Percentiles rank a stretch among this genome's conserved stretches.
phyloP scores from a whole-genome alignment of 2,888 invertebrate species.

The Scaptomyza polygonia region DNA sequence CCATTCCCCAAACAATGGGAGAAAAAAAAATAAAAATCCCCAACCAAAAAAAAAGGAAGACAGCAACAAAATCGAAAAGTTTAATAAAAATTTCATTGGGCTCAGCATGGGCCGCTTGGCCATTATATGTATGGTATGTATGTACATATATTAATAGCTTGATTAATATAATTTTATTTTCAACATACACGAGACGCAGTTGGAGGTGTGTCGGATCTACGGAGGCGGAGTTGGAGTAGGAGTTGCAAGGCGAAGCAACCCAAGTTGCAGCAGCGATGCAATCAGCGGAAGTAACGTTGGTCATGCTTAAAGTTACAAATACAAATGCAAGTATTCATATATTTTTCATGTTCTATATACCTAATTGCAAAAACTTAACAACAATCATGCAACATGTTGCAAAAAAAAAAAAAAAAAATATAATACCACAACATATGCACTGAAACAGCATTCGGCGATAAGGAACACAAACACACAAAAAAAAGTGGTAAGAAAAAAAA shows the following conservation, averaged over 20 bases:
- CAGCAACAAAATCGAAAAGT: slow-evolving; percentile 33
- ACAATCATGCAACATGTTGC: slow-evolving; percentile 60
- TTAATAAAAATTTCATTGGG: slow-evolving; percentile 68
- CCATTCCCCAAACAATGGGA: slow-evolving; percentile 47
- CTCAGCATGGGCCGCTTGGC: slow-evolving; percentile 60
- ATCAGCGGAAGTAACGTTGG: slow-evolving; percentile 30
- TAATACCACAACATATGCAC: slow-evolving; percentile 46
- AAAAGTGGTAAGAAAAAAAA: too few species aligned
- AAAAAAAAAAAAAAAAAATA: slow-evolving; percentile 23
- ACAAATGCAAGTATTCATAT: neutral
- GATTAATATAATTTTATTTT: slow-evolving; percentile 60
- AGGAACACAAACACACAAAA: neutral
- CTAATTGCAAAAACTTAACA: slow-evolving; percentile 46
- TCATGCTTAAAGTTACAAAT: slow-evolving; percentile 17
- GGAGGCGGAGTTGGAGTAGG: slow-evolving; percentile 4
- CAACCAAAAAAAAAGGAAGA: slow-evolving; percentile 27
- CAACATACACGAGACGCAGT: slow-evolving; percentile 27
- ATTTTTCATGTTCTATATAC: slow-evolving; percentile 1
- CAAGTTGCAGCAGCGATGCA: slow-evolving; percentile 1
- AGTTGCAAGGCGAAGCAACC: neutral
- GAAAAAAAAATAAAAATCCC: slow-evolving; percentile 8
- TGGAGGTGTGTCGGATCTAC: slow-evolving; percentile 31
- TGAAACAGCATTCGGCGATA: slow-evolving; percentile 13
- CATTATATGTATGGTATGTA: neutral
- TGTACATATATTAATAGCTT: slow-evolving; percentile 62